Evolutionary conservation across 2,113 vertebrate genomes (phyloP).

Genomic region (Pao palembangensis): DNA sequence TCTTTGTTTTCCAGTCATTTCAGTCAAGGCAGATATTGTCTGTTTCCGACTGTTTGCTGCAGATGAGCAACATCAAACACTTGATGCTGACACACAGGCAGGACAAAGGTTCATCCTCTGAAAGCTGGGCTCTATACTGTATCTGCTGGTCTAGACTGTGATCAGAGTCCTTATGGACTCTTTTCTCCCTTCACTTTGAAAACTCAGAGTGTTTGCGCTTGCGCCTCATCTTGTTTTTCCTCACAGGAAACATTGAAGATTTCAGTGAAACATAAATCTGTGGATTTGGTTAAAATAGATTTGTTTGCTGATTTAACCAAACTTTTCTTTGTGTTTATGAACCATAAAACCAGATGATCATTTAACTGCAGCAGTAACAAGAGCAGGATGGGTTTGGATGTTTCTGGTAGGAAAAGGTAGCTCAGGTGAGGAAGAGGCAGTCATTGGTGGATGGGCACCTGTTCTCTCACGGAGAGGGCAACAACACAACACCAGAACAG

Average conservation of each 20-base stretch:
- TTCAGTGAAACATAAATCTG: background rate
- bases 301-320: no score
- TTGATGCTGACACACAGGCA: background rate
- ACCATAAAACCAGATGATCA: background rate
- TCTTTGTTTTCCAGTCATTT: conserved; percentile 17
- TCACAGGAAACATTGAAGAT: background rate
- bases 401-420: background rate
- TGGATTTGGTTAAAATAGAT: no score
- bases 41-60: conserved; percentile 3
- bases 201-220: background rate
- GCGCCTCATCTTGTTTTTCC: background rate
- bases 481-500: conserved; percentile 51
- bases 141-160: background rate
- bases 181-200: background rate
- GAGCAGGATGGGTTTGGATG: background rate
- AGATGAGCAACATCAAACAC: conserved; percentile 7
- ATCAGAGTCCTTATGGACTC: background rate
- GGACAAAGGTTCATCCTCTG: background rate
- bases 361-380: background rate
- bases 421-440: conserved; percentile 1
- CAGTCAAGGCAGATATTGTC: conserved; percentile 6
- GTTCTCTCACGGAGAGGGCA: conserved; percentile 36
- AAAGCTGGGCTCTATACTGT: background rate
- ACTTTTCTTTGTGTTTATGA: background rate
- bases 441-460: conserved; percentile 23